Base-by-base conservation (phyloP, 2,113 vertebrate genomes). In the Salvelinus namaycush region DNA sequence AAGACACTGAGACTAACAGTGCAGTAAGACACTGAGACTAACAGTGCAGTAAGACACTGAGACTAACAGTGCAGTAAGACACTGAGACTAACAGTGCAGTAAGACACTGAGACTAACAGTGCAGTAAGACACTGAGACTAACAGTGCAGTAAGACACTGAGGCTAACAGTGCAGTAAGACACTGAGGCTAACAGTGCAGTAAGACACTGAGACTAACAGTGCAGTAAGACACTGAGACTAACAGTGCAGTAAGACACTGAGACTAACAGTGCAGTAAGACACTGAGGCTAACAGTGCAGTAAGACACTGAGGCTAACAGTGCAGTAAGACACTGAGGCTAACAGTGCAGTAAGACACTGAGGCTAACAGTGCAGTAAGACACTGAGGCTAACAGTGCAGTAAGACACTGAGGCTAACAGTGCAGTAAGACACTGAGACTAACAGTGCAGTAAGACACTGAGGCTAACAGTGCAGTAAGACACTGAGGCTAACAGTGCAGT, bases 351-450 rank as follows among this genome's bases (percentile, higher is more conserved):
- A 8, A 34, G 34, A 34, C 31, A 34, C 31, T 31, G 54, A 60
- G 34, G 9, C 4, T n/a, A 31, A n/a, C 68, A 68, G 62, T 73
- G 22, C 62, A 67, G 69, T 71, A 14, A 81, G 24, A 70, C 68
- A 24, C 9, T 31, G 54, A 31, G 31, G 5, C 1, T 6, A 31
- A 31, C 31, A 31, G 31, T 31, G 31, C 31, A 31, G 31, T 31
- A 1, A 31, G 31, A 31, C 31, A 6, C 31, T 34, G 54, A 60
- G 39, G 9, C 1, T 39, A 31, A 22, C 68, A 68, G 62, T 73
- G 22, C 54, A 67, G 24, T 24, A 24, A 24, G 24, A 24, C 24
- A 24, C 24, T 24, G 24, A 24, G 24, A 1, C 22, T 74, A 62
- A 4, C 27, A 5, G 34, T 34, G 34, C 34, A 8, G 34, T 34